Evolutionary conservation across 2,888 invertebrate species (phyloP).

Genomic region (Cosmia trapezina): DNA sequence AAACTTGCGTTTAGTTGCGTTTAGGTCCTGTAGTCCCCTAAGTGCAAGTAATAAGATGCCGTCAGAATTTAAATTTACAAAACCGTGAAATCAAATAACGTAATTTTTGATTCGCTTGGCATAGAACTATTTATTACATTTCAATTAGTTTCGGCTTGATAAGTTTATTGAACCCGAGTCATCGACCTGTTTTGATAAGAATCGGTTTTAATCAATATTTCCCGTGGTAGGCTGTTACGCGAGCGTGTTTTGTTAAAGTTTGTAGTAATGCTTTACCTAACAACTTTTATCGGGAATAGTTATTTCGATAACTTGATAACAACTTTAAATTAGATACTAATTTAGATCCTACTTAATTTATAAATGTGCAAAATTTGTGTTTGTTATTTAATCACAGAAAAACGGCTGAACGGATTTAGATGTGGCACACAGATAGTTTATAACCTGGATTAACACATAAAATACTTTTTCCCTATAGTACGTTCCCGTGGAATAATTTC

Average conservation of each 20-base stretch:
- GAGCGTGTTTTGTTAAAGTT: constrained; percentile 9
- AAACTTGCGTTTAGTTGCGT: not conserved
- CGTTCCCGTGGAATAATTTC: no score
- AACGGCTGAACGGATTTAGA: no score
- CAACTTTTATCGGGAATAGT: constrained; percentile 1
- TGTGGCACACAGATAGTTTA: no score
- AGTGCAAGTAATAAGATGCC: constrained; percentile 13
- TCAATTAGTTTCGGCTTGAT: constrained; percentile 53
- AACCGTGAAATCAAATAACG: constrained; percentile 56
- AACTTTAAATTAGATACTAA: not conserved
- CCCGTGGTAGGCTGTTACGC: constrained; percentile 21
- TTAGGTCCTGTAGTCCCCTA: no score
- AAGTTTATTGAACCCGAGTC: constrained; percentile 65
- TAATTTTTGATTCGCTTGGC: constrained; percentile 43
- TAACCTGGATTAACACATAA: no score
- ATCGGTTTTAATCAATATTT: constrained; percentile 64
- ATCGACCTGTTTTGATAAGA: constrained; percentile 66
- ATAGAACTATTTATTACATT: constrained; percentile 56
- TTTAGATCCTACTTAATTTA: no score
- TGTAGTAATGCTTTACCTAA: constrained; percentile 23
- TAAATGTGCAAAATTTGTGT: no score
- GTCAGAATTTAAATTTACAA: constrained; percentile 29
- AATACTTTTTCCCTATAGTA: no score
- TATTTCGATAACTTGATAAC: constrained; percentile 15
- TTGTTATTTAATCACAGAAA: no score